phyloP scores from a whole-genome alignment of 2,113 vertebrate genomes.

The Xiphias gladius region DNA sequence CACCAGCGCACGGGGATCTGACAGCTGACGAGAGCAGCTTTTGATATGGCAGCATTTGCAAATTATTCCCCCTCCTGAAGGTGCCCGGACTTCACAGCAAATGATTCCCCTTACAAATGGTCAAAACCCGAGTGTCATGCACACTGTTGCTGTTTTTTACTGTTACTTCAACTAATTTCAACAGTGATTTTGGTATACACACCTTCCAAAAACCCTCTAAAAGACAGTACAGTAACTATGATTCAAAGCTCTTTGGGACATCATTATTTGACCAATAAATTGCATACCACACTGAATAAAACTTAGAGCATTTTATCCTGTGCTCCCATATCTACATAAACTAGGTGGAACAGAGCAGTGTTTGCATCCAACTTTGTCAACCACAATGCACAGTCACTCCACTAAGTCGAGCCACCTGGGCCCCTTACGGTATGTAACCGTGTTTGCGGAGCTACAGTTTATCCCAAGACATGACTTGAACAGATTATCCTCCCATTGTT shows the following conservation, averaged over 20 bases:
- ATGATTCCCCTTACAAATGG: background rate
- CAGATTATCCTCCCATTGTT: background rate
- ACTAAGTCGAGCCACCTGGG: background rate
- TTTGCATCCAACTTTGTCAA: background rate
- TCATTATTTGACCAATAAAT: background rate
- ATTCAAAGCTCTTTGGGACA: background rate
- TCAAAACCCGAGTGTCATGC: background rate
- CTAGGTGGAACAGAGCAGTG: background rate
- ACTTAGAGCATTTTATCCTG: background rate
- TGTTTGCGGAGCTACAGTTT: background rate
- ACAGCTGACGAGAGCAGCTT: constrained; percentile 58
- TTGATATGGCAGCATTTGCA: constrained; percentile 47
- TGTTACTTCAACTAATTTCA: background rate
- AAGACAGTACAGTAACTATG: background rate
- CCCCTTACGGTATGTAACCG: background rate
- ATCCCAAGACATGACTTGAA: background rate
- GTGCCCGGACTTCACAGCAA: constrained; percentile 23
- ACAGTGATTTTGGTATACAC: too few species aligned
- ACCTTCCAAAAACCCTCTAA: too few species aligned
- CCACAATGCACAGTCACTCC: background rate
- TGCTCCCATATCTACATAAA: background rate
- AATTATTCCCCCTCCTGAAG: constrained; percentile 34
- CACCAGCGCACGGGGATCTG: constrained; percentile 38
- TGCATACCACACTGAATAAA: background rate
- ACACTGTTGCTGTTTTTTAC: constrained; percentile 1